Base-by-base conservation (phyloP, 1,140 invertebrate species). In the Bombus vancouverensis region DNA sequence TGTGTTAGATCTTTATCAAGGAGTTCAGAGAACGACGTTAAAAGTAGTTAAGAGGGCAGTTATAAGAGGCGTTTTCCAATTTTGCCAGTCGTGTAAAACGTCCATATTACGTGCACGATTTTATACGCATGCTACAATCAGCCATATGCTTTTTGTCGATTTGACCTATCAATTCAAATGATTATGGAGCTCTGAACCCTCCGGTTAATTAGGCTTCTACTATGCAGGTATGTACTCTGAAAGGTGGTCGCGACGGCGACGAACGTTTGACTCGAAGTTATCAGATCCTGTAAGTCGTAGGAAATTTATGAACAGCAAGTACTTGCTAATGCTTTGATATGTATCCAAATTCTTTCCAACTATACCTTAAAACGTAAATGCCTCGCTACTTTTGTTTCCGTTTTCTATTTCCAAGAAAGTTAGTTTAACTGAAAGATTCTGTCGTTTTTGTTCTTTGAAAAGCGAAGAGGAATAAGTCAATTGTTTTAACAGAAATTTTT, bases 201-300 rank as follows among this genome's bases (percentile, higher is more conserved):
- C 87, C 76, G 74, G 85, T 90, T 89, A 89, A 88, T 86, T 88
- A 88, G 74, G 74, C 70, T 86, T 82, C 89, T 88, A 91, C 90
- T 92, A 92, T 92, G 88, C 91, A 84, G 85, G 86, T 86, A 88
- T 83, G 83, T 25, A 10, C 44, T 82, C 76, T 73, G 77, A 88
- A 89, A 81, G 76, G 74, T 76, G 70, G 74, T 39, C 59, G 39
- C 39, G 34, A 47, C 57, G 78, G 39, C 57, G 44, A 47, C n/a
- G 78, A 44, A 77, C 80, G 65, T 74, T 18, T 37, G 70, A 28
- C 73, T 71, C 66, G 13, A 66, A 22, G 47, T 57, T 83, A 62
- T 65, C 34, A 34, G 80, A 81, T 80, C 81, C 73, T 86, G n/a
- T n/a, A 81, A 71, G 82, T 53, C 22, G 42, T 47, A 32, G 18